Percentiles rank a stretch among this genome's conserved stretches.
These are phyloP conservation scores for Pseudochromis fuscus DNA, from an alignment of 2,797 vertebrate species.

Conservation along the genomic window DNA sequence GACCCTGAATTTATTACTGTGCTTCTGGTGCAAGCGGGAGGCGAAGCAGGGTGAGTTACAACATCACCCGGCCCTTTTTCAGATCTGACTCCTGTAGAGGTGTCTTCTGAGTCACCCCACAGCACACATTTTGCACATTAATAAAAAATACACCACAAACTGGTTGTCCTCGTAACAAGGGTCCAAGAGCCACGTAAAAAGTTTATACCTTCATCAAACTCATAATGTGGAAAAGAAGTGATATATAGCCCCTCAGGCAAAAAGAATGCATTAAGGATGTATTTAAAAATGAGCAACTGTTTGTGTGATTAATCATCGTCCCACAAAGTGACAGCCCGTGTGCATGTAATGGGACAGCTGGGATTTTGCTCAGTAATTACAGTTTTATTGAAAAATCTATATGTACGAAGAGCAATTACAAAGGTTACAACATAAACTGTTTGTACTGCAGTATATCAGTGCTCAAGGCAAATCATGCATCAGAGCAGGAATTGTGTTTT, in stretches of 20 bases:
- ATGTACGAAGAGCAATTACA: constrained; percentile 66
- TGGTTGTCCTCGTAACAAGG: constrained; percentile 20
- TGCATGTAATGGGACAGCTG: constrained; percentile 67
- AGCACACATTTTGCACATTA: constrained; percentile 23
- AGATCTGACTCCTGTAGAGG: constrained; percentile 44
- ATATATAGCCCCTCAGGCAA: constrained; percentile 45
- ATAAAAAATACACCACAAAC: constrained; percentile 35
- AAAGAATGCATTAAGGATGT: constrained; percentile 59
- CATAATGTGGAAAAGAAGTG: constrained; percentile 35
- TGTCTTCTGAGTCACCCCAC: constrained; percentile 34
- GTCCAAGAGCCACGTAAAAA: constrained; percentile 50
- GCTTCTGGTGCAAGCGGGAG: constrained; percentile 51
- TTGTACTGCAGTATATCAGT: constrained; percentile 36
- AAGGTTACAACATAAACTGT: constrained; percentile 49
- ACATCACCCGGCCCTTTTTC: constrained; percentile 50
- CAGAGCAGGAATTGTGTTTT: constrained; percentile 22
- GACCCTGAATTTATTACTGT: constrained; percentile 69
- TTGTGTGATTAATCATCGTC: constrained; percentile 78
- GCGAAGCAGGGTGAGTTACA: constrained; percentile 53
- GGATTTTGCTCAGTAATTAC: constrained; percentile 77
- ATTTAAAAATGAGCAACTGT: constrained; percentile 68
- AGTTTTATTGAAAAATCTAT: constrained; percentile 80
- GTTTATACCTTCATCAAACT: constrained; percentile 55
- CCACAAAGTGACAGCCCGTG: constrained; percentile 54
- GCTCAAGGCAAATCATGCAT: constrained; percentile 37